Base-by-base conservation (phyloP, 1,140 invertebrate genomes). In the Drosophila triauraria region DNA sequence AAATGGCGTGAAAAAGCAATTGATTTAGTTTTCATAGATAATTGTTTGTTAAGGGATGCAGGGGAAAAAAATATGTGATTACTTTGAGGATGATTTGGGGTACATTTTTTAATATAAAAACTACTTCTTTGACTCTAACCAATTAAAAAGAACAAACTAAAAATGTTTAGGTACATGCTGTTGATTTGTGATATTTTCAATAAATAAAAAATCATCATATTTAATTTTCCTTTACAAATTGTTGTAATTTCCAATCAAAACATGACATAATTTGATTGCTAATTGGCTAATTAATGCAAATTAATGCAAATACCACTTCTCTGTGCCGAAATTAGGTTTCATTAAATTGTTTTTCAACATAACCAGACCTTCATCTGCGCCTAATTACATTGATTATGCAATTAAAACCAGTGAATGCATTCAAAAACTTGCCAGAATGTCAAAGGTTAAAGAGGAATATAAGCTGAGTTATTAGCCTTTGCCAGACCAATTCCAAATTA, bases 1-100 rank as follows among this genome's bases (percentile, higher is more conserved):
- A 42, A 72, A 50, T 58, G 65, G 67, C 53, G 54, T 25, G 27
- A 38, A 72, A 32, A 67, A 25, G 43, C 30, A 50, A 58, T 59
- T 70, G 50, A 57, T 57, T 71, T 71, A n/a, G 25, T 47, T 20
- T 12, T 27, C 17, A 57, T 57, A 47, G 46, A 46, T 69, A 30
- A 69, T 68, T 68, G 44, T 38, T 56, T 40, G 48, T 43, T 44
- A 0, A 23, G 6, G 30, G 15, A 3, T 27, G 56, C 56, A 64
- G 35, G 23, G 23, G 23, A 23, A 0, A 13, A 38, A n/a, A 63
- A 27, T 38, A n/a, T n/a, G 8, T 2, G 2, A 17, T 4, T 1
- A 3, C n/a, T 17, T 10, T 13, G 4, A 30, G 5, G 0, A 42
- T 6, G 48, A 10, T 30, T 27, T 30, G n/a, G n/a, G 8, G 10